Evolutionary conservation across 2,113 vertebrate species (phyloP), one percentile per base, ranked within the genome.

Genomic region (Atractosteus spatula): DNA sequence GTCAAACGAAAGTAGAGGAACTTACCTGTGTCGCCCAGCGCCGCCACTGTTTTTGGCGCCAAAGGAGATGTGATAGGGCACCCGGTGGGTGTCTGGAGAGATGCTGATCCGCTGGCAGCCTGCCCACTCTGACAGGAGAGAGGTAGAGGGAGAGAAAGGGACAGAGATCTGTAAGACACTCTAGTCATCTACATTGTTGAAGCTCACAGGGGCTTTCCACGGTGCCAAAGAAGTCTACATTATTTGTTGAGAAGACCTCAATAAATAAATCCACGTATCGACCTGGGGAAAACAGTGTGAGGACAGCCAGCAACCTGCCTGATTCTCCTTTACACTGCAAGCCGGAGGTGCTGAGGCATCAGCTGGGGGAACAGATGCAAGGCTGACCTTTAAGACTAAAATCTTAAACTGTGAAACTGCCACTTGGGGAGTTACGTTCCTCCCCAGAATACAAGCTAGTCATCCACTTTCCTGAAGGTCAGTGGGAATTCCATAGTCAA

Each of bases 51-150:
- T 89, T 83, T 95, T 90, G 3, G 95, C 86, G 59, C 95, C 96
- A 63, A 96, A 96, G 67, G 95, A 97, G 85, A 98, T 96, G 85
- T 97, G 96, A 83, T 97, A 98, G 66, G 95, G 95, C 70, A 97
- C 96, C 1, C 92, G 92, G 62, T 98, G 96, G 1, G 94, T 97
- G 84, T 98, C 96, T 0, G 96, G 95, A 41, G 94, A 94, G 77
- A 98, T 98, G 44, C 90, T 87, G 68, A 98, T 96, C 71, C 94
- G 89, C 79, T 98, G 96, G 78, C 96, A 97, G 57, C 95, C 96
- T 2, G 96, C 96, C 96, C 96, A 98, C 79, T 98, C 96, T 98
- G 88, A 71, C 85, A 71, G 68, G 55, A 71, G 51, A 67, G 56
- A 66, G 17, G 41, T 44, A 70, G 66, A 67, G 55, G 5, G 47